A percentile compares a stretch with the other conserved stretches of the same genome.
These are phyloP conservation scores for Ferrisia virgata DNA, from an alignment of 2,888 invertebrate species.

Conservation along the genomic window DNA sequence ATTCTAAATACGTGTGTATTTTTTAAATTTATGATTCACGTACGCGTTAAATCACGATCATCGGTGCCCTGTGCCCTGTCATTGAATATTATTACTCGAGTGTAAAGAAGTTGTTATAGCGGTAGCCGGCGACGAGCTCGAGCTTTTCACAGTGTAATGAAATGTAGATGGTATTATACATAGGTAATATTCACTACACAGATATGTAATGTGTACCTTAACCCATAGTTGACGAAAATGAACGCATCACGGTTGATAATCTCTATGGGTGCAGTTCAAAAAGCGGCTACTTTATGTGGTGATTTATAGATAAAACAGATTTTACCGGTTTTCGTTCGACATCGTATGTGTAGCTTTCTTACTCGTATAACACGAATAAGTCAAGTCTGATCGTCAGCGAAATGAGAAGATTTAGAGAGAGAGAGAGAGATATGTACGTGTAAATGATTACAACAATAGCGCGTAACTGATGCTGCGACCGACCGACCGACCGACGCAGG, in stretches of 20 bases:
- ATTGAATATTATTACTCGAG: not conserved
- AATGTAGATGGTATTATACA: too few relatives aligned
- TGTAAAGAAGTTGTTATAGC: not conserved
- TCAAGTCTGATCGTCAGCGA: not conserved
- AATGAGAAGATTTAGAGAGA: not conserved
- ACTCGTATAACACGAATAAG: not conserved
- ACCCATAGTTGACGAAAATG: not conserved
- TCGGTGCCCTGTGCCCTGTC: not conserved
- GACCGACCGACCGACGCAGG: not conserved
- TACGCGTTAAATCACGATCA: not conserved
- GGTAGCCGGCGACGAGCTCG: not conserved
- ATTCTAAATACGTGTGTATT: not conserved
- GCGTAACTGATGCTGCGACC: not conserved
- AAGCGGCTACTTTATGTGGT: not conserved
- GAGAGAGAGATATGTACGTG: not conserved
- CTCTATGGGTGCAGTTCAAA: not conserved
- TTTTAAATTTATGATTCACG: not conserved
- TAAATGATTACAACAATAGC: not conserved
- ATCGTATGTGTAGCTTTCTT: not conserved
- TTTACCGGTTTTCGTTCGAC: not conserved
- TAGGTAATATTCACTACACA: too few relatives aligned
- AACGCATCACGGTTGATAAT: not conserved
- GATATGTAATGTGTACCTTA: too few relatives aligned
- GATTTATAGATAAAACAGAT: not conserved
- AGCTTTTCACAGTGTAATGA: not conserved